Conservation (phyloP, 2,888 invertebrate genomes). For the Acrobeloides nanus region DNA sequence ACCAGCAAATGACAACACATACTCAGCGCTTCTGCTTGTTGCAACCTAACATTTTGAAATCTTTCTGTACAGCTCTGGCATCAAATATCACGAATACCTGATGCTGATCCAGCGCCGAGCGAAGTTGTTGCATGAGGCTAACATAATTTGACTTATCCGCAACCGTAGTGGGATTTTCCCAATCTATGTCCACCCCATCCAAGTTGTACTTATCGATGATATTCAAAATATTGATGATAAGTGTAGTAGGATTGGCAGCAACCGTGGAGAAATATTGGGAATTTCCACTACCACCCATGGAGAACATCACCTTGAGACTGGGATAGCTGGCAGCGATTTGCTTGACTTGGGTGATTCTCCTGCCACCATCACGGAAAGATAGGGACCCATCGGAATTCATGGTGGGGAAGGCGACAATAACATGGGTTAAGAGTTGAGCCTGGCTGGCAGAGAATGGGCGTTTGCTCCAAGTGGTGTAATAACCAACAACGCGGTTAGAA, state of each 20-base stretch:
- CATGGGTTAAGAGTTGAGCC: slow-evolving; percentile 43
- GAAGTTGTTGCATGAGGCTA: slow-evolving; percentile 41
- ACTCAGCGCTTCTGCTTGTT: too few relatives aligned
- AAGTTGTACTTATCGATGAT: slow-evolving; percentile 37
- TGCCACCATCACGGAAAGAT: slow-evolving; percentile 25
- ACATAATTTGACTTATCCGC: slow-evolving; percentile 47
- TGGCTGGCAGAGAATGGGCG: slow-evolving; percentile 38
- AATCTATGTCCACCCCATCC: slow-evolving; percentile 51
- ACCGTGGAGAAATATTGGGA: slow-evolving; percentile 44
- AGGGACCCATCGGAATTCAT: slow-evolving; percentile 40
- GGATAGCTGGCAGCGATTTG: slow-evolving; percentile 29
- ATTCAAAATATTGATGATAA: slow-evolving; percentile 33
- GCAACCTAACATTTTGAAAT: too few relatives aligned
- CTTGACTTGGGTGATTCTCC: too few relatives aligned
- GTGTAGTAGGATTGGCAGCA: slow-evolving; percentile 28
- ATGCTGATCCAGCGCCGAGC: slow-evolving; percentile 33
- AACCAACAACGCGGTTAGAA: slow-evolving; percentile 47
- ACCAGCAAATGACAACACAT: slow-evolving; percentile 51
- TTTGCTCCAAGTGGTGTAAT: slow-evolving; percentile 50
- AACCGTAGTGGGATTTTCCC: slow-evolving; percentile 49
- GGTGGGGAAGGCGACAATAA: slow-evolving; percentile 49
- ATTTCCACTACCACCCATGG: slow-evolving; percentile 52
- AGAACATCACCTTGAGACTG: slow-evolving; percentile 42
- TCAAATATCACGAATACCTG: too few relatives aligned
- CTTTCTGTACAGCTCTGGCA: too few relatives aligned